phyloP scores from a whole-genome alignment of 2,888 invertebrate species.

The Eristalinus aeneus region DNA sequence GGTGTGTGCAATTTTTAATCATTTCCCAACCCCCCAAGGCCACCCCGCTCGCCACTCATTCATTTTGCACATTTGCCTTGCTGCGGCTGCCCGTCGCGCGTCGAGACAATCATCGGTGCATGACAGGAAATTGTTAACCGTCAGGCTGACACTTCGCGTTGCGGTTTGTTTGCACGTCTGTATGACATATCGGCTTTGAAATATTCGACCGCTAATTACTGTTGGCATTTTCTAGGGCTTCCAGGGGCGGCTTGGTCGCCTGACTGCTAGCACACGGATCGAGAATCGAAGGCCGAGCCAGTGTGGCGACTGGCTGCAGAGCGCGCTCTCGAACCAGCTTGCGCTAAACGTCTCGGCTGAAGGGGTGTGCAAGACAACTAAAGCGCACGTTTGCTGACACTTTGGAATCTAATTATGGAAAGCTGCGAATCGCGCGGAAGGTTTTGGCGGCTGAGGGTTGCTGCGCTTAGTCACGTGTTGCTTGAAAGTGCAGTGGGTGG shows the following conservation, averaged over 20 bases:
- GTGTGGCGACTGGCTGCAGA: not conserved
- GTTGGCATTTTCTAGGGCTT: constrained; percentile 66
- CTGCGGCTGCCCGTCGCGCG: not conserved
- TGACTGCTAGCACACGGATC: constrained; percentile 5
- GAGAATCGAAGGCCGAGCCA: constrained; percentile 23
- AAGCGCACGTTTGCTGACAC: constrained; percentile 5
- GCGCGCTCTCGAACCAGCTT: constrained; percentile 15
- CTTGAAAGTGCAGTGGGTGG: no score
- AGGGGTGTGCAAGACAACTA: not conserved
- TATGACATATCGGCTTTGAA: constrained; percentile 63
- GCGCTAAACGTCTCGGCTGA: not conserved
- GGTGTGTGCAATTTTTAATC: constrained; percentile 42
- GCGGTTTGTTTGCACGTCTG: constrained; percentile 39
- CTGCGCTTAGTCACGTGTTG: constrained; percentile 18
- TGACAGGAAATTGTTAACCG: constrained; percentile 10
- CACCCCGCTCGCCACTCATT: not conserved
- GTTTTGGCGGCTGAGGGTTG: not conserved
- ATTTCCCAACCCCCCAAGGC: not conserved
- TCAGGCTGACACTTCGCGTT: constrained; percentile 58
- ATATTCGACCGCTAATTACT: constrained; percentile 52
- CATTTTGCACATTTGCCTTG: constrained; percentile 2
- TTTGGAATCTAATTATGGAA: constrained; percentile 20
- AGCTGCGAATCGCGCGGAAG: not conserved
- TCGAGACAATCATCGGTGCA: not conserved
- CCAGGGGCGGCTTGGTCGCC: constrained; percentile 8